Conservation (phyloP, 2,113 vertebrate genomes). For the Bos javanicus region DNA sequence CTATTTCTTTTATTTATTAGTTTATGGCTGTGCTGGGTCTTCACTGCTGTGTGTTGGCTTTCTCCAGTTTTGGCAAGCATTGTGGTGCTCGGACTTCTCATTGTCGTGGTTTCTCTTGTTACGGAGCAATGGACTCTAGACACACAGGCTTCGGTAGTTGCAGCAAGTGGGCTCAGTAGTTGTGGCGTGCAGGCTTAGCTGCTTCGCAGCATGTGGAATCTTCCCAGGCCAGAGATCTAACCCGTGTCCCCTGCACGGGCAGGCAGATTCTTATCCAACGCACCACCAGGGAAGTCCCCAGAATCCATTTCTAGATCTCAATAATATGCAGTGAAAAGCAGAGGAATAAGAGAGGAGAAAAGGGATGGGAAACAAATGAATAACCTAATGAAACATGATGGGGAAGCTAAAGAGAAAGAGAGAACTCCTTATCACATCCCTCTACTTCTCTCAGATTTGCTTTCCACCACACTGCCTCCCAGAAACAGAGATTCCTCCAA, state of each 20-base stretch:
- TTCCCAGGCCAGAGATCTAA: not conserved
- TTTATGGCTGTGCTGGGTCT: not conserved
- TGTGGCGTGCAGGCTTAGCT: not conserved
- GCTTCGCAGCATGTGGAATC: not conserved
- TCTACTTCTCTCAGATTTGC: not conserved
- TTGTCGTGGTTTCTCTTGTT: not conserved
- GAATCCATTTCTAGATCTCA: conserved; percentile 5
- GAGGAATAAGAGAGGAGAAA: not conserved
- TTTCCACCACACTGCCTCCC: not conserved
- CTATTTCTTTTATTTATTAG: not conserved
- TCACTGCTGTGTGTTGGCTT: not conserved
- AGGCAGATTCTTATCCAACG: not conserved
- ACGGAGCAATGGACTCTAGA: not conserved
- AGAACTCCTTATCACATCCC: not conserved
- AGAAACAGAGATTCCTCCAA: not conserved
- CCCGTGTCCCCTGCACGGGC: not conserved
- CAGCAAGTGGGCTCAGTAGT: not conserved
- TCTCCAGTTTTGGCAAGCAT: not conserved
- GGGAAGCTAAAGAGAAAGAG: not conserved
- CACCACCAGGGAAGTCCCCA: not conserved
- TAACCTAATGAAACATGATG: not conserved
- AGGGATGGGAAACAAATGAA: not conserved
- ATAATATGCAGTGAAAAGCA: not conserved
- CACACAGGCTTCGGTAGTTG: not conserved
- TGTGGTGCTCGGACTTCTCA: not conserved